Conservation (phyloP, 1,140 invertebrate species). For the Euschistus heros region DNA sequence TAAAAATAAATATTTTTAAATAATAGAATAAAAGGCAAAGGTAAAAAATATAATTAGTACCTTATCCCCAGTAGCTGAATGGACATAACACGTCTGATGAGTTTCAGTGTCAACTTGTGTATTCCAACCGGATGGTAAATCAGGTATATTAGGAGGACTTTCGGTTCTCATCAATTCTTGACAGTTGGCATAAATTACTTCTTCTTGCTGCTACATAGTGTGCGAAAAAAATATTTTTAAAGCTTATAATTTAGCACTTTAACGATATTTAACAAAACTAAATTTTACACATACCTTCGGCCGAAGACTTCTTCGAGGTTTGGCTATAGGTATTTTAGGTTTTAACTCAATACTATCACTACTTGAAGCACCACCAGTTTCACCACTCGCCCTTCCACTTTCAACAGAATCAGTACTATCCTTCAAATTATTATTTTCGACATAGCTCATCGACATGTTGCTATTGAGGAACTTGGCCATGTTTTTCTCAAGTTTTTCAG, state of each 20-base stretch:
- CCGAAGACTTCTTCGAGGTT: slow-evolving; percentile 16
- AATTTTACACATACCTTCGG: slow-evolving; percentile 11
- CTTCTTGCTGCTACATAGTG: slow-evolving; percentile 13
- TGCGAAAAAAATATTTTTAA: no score
- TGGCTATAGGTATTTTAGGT: slow-evolving; percentile 18
- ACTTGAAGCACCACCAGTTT: slow-evolving; percentile 18
- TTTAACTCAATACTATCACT: slow-evolving; percentile 20
- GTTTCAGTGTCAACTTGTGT: slow-evolving; percentile 32
- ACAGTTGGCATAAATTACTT: slow-evolving; percentile 25
- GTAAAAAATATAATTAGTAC: slow-evolving; percentile 28
- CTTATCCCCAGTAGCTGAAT: slow-evolving; percentile 34
- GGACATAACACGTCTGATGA: slow-evolving; percentile 34
- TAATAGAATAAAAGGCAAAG: background rate
- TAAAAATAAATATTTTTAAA: background rate
- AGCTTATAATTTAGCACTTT: no score
- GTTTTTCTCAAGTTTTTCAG: slow-evolving; percentile 18
- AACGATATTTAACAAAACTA: background rate
- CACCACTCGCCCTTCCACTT: slow-evolving; percentile 10
- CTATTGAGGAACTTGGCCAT: slow-evolving; percentile 13
- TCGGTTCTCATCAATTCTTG: slow-evolving; percentile 8
- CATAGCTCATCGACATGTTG: slow-evolving; percentile 7
- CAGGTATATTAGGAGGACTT: background rate
- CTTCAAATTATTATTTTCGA: slow-evolving; percentile 21
- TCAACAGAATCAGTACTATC: slow-evolving; percentile 20
- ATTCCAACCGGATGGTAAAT: slow-evolving; percentile 34